Evolutionary conservation across 2,113 vertebrate genomes (phyloP), one percentile per base, ranked within the genome.

Genomic region (Strix aluco): DNA sequence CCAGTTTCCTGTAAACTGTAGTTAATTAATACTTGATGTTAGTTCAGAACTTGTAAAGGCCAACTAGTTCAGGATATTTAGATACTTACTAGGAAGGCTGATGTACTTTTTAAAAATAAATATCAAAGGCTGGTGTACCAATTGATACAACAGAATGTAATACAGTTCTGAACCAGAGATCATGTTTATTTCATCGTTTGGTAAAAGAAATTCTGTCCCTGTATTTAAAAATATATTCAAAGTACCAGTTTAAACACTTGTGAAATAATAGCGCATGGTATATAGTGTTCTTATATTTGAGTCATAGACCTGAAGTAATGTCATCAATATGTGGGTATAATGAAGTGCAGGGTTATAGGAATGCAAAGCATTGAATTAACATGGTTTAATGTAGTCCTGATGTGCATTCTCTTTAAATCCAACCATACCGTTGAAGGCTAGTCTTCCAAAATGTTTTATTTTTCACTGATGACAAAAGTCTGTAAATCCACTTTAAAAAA

Each of bases 71-170:
- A 55, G 40, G 59, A 9, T 82, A 67, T 66, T 86, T 49, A n/a
- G 30, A 34, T 51, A 22, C 12, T 69, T 70, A 29, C 2, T 73
- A 18, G 40, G 25, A 69, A 70, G 69, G 32, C 13, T 54, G 38
- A 49, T 71, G 14, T 2, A 21, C 19, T 63, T 58, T 38, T 83
- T 13, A 9, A 59, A 72, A 83, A 5, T 29, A 55, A 29, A 6
- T 40, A 9, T 81, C 32, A 36, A 29, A 59, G 25, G 11, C 44
- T 61, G 13, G 4, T 59, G 15, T 52, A 36, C 25, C 49, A 36
- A 0, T 14, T 46, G n/a, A 22, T 77, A 38, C 6, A 34, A 38
- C 10, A 44, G 36, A 44, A 30, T 1, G 0, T 58, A 26, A 22
- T 54, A 29, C 34, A 46, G 5, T 15, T 67, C 38, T 75, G 30